Evolutionary conservation across 1,140 invertebrate genomes (phyloP), one percentile per base, ranked within the genome.

Genomic region (Musca domestica): DNA sequence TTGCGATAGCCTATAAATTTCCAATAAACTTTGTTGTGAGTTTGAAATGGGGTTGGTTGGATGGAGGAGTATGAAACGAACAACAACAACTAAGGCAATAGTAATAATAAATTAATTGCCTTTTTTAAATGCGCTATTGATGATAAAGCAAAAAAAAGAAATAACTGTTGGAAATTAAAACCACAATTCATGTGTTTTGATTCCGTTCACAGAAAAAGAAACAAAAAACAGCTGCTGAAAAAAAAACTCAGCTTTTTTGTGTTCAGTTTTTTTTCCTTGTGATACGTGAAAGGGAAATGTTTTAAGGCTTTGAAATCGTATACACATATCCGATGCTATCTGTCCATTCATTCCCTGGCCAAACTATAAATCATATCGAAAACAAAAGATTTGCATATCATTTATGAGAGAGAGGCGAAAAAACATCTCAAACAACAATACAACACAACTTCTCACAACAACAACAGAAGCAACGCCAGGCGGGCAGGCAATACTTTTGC

Each of bases 301-400:
- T 34, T 34, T 61, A 34, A 19, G 27, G 17, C 27, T 61, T 54
- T 34, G 20, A 41, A 41, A 12, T 41, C 2, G 34, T 41, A 30
- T 30, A 41, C 34, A 41, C 34, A 41, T 41, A 41, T 41, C 34
- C 34, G 34, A 41, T 41, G 34, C 34, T 41, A 41, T 41, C 34
- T 41, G 34, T 41, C 34, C 34, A 41, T 41, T 10, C 5, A 41
- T 41, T 41, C 34, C 34, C 34, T 41, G 34, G 34, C 6, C 34
- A 41, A 19, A 41, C 15, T 30, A 61, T 61, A 61, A 61, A 61
- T 61, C 56, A 61, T 61, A 19, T 19, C 34, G n/a, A 34, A 17
- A 34, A 61, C n/a, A 34, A 61, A 41, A 61, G 56, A 61, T 61
- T 61, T 61, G 56, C 56, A 61, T 61, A 61, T 61, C 30, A 61